These are phyloP conservation scores for Glaucopsyche alexis DNA, from an alignment of 2,888 invertebrate genomes.

Conservation along the genomic window DNA sequence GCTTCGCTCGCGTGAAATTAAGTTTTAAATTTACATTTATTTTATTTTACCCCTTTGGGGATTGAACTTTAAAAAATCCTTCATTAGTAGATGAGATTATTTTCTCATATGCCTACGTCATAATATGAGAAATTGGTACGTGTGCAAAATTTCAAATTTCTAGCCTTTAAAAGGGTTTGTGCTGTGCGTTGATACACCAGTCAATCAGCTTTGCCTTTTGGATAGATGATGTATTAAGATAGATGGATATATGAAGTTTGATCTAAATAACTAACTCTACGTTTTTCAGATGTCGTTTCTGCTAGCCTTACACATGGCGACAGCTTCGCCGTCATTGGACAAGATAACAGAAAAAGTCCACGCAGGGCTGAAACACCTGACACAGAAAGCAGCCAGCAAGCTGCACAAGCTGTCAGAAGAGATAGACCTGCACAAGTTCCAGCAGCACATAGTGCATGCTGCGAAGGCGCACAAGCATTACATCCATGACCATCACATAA, in stretches of 20 bases:
- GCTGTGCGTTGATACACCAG: too few species aligned
- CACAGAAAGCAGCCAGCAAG: conserved; percentile 47
- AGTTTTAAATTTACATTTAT: too few species aligned
- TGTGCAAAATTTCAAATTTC: too few species aligned
- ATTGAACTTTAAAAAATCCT: too few species aligned
- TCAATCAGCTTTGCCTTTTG: too few species aligned
- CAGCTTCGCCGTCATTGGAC: conserved; percentile 56
- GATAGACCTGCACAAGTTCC: conserved; percentile 42
- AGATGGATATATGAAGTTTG: neutral
- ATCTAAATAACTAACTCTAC: neutral
- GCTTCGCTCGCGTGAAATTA: too few species aligned
- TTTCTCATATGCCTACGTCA: too few species aligned
- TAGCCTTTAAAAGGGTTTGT: too few species aligned
- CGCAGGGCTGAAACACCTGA: conserved; percentile 44
- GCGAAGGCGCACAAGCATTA: conserved; percentile 39
- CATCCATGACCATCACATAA: conserved; percentile 41
- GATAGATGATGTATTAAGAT: too few species aligned
- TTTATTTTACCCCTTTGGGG: too few species aligned
- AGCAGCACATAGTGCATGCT: conserved; percentile 40
- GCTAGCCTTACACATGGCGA: conserved; percentile 47
- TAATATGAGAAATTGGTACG: too few species aligned
- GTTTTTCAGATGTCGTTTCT: conserved; percentile 54
- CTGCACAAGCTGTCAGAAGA: conserved; percentile 45
- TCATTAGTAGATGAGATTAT: too few species aligned
- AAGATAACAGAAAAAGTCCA: conserved; percentile 52